Evolutionary conservation across 2,113 vertebrate species (phyloP).

Genomic region (Zosterops lateralis): DNA sequence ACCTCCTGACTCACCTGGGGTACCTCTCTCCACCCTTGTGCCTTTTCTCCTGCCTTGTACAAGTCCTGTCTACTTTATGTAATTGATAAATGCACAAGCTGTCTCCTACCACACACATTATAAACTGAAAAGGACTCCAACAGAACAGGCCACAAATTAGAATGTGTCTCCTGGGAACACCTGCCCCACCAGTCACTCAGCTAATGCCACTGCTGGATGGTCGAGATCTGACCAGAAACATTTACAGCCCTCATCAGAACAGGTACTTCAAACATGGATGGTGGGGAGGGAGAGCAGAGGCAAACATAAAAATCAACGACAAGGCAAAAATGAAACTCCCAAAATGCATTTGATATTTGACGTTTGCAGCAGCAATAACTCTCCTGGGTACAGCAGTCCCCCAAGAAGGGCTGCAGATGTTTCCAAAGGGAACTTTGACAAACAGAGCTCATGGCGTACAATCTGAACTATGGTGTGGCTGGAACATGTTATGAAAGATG

Average conservation of each 20-base stretch:
- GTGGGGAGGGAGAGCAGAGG: neutral
- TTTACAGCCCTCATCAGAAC: neutral
- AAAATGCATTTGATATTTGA: neutral
- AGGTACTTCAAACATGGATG: neutral
- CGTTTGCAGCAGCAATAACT: neutral
- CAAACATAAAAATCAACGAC: neutral
- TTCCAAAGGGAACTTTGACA: neutral
- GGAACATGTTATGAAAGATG: neutral
- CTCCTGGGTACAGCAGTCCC: neutral
- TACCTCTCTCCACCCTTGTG: neutral
- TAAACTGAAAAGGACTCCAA: neutral
- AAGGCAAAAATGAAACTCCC: neutral
- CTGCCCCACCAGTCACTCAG: neutral
- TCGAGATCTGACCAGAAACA: accelerated
- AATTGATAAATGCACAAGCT: neutral
- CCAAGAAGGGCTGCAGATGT: neutral
- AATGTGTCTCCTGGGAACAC: neutral
- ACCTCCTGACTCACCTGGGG: neutral
- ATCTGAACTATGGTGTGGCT: neutral
- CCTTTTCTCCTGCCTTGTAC: neutral
- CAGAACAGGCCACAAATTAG: neutral
- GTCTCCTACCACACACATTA: neutral
- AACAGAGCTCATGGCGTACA: accelerated
- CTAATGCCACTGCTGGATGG: neutral
- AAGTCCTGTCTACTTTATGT: neutral